phyloP scores from a whole-genome alignment of 2,797 vertebrate genomes.

The Manis crassicaudata region DNA sequence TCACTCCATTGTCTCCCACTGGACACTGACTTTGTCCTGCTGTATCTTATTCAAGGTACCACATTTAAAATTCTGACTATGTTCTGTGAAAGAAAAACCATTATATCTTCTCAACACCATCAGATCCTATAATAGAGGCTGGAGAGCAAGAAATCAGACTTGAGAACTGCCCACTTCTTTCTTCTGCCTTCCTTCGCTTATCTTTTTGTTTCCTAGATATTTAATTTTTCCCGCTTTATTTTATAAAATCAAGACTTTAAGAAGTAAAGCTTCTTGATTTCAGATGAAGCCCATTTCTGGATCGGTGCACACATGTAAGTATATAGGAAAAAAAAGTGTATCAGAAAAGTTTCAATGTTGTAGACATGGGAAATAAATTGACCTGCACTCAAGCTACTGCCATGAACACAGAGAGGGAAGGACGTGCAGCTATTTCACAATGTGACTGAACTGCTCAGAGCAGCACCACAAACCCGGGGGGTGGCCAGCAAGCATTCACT shows the following conservation, averaged over 20 bases:
- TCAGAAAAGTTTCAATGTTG: conserved; percentile 39
- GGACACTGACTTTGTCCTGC: neutral
- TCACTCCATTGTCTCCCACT: neutral
- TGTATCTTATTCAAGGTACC: neutral
- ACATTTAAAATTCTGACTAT: conserved; percentile 34
- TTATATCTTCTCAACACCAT: neutral
- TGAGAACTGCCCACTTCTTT: neutral
- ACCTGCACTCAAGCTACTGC: conserved; percentile 47
- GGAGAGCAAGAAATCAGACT: neutral
- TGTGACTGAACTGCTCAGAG: neutral
- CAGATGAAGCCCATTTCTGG: conserved; percentile 43
- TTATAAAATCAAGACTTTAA: conserved; percentile 27
- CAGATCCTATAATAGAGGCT: neutral
- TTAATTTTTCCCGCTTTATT: conserved; percentile 25
- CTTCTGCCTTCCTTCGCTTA: neutral
- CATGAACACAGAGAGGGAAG: neutral
- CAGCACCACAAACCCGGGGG: neutral
- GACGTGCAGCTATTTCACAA: conserved; percentile 52
- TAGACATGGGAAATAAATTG: conserved; percentile 45
- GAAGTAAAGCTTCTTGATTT: conserved; percentile 21
- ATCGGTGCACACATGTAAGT: conserved; percentile 31
- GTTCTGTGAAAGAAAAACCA: conserved; percentile 24
- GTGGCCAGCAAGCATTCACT: neutral
- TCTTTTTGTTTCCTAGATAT: neutral
- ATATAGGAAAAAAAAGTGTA: neutral